Percentiles rank a stretch among this genome's conserved stretches.
Evolutionary conservation across 1,140 invertebrate species (phyloP).

Genomic region (Apolygus lucorum): DNA sequence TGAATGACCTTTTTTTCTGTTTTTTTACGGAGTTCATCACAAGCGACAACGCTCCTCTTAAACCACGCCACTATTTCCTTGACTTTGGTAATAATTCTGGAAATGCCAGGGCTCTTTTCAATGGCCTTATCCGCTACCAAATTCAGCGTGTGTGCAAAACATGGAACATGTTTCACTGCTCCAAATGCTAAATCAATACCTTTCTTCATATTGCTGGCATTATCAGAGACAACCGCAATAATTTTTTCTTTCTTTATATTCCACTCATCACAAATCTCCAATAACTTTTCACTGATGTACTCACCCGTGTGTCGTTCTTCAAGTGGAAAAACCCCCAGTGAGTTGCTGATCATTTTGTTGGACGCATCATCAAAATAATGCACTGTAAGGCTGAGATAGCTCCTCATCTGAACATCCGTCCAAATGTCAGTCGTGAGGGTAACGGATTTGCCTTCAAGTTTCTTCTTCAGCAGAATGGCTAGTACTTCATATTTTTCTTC

Average conservation of each 20-base stretch:
- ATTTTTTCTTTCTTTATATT: neutral
- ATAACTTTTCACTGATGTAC: neutral
- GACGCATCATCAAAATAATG: neutral
- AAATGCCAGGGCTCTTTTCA: too few species aligned
- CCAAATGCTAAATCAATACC: too few species aligned
- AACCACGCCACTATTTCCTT: too few species aligned
- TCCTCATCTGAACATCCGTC: neutral
- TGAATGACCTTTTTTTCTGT: neutral
- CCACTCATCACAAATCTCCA: neutral
- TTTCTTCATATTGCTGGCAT: neutral
- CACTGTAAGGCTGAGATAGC: neutral
- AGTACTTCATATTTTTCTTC: neutral
- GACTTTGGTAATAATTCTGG: too few species aligned
- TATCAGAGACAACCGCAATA: neutral
- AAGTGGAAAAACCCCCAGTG: neutral
- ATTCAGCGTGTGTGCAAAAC: neutral
- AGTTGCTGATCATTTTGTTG: neutral
- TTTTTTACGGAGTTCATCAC: neutral
- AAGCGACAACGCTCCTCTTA: neutral
- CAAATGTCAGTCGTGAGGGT: too few species aligned
- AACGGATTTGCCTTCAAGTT: neutral
- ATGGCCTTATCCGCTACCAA: neutral
- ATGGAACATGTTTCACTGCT: neutral
- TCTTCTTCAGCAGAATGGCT: neutral
- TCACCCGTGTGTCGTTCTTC: neutral